Percentiles rank a stretch among this genome's conserved stretches.
These are phyloP conservation scores for Lophotis ruficrista DNA, from an alignment of 2,113 vertebrate species.

Conservation along the genomic window DNA sequence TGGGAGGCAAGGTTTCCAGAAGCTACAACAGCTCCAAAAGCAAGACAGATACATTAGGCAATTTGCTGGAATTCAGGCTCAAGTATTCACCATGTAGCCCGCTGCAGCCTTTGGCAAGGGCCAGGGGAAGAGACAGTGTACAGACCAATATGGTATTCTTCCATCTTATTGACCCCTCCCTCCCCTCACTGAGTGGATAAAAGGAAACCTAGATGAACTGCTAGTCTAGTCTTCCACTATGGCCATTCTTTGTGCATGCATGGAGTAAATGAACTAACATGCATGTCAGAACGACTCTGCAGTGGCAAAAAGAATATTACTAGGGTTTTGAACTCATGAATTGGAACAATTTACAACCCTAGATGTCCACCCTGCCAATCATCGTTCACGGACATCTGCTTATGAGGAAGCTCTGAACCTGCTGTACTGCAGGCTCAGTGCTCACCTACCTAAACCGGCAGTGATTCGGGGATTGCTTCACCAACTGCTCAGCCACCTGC, in stretches of 20 bases:
- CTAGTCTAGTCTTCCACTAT: not conserved
- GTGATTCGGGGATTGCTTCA: not conserved
- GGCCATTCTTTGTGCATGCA: not conserved
- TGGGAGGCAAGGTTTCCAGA: not conserved
- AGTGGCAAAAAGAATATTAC: not conserved
- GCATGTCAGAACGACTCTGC: not conserved
- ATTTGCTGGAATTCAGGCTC: not conserved
- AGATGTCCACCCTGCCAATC: not conserved
- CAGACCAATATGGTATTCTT: not conserved
- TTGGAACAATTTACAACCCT: not conserved
- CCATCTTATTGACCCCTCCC: not conserved
- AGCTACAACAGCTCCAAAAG: not conserved
- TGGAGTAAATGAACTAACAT: not conserved
- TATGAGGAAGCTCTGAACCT: not conserved
- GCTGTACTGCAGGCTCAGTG: not conserved
- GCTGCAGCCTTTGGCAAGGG: not conserved
- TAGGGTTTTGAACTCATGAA: not conserved
- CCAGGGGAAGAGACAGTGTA: not conserved
- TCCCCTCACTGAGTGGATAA: not conserved
- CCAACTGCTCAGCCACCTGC: slow-evolving; percentile 11
- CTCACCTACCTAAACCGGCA: not conserved
- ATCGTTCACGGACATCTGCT: not conserved
- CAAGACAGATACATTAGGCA: not conserved
- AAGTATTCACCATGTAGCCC: not conserved
- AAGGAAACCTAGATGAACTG: not conserved